Base-by-base conservation (phyloP, 2,888 invertebrate species). In the Metallyticus violacea region DNA sequence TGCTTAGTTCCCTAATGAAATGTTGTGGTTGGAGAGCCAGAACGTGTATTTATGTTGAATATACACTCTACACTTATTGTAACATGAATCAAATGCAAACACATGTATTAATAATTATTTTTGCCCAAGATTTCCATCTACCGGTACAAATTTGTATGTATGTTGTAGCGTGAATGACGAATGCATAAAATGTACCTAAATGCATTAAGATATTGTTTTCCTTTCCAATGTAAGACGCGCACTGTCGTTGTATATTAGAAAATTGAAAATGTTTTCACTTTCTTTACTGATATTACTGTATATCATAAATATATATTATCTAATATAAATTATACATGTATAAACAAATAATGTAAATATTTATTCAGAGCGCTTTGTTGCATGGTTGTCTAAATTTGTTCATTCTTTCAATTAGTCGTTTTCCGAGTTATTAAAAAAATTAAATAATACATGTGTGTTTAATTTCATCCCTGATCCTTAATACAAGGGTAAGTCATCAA, bases 341-440 rank as follows among this genome's bases (percentile, higher is more conserved):
- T 76, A 83, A 83, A 83, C 27, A 9, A 83, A 62, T 83, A 77
- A 77, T 87, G 85, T 82, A 87, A 85, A 87, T 85, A 85, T 27
- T 80, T 28, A 28, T 81, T 27, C 62, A 26, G 76, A 85, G 40
- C 7, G n/a, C 79, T 85, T 80, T 85, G 29, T 80, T 85, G 85
- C 85, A 85, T 85, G 85, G 76, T 85, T 85, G 85, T 81, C 85
- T 62, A 62, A 81, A 28, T 79, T 62, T 85, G 79, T 80, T 80
- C 80, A 80, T 76, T 81, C 79, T 6, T 76, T 28, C 76, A 80
- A 76, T 79, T 80, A 76, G 76, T 80, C 80, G 80, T 81, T 84
- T 76, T 85, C 27, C 81, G 79, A 62, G 85, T 85, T 85, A 85
- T 85, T 85, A 85, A 85, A 85, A 81, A 22, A 79, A 26, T 26